These are phyloP conservation scores for Microdon myrmicae DNA, from an alignment of 2,888 invertebrate species.

Conservation along the genomic window DNA sequence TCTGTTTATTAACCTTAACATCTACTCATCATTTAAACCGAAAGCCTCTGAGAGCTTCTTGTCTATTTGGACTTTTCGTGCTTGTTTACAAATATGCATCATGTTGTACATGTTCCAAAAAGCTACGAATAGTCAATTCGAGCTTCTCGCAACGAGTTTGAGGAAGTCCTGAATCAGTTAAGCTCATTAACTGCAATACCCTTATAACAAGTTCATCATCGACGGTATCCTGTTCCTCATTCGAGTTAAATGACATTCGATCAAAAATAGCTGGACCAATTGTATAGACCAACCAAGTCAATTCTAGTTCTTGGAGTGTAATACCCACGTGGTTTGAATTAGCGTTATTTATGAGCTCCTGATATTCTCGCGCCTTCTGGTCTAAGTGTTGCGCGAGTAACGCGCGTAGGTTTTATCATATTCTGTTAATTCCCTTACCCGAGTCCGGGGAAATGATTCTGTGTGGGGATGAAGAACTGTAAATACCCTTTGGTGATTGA, in stretches of 20 bases:
- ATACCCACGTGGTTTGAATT: conserved; percentile 73
- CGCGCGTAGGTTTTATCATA: conserved; percentile 95
- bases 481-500: too few relatives aligned
- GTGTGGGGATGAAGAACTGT: too few relatives aligned
- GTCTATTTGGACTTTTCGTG: conserved; percentile 94
- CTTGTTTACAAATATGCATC: conserved; percentile 98
- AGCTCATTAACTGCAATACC: conserved; percentile 90
- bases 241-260: conserved; percentile 90
- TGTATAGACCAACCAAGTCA: conserved; percentile 98
- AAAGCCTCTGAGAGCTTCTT: conserved; percentile 89
- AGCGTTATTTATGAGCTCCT: conserved; percentile 74
- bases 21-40: conserved; percentile 92
- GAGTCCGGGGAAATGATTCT: too few relatives aligned
- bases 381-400: conserved; percentile 95
- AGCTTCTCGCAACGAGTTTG: conserved; percentile 93
- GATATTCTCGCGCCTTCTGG: conserved; percentile 87
- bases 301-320: conserved; percentile 81
- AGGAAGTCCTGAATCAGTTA: conserved; percentile 88
- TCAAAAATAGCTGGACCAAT: conserved; percentile 98
- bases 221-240: conserved; percentile 97
- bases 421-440: conserved; percentile 93
- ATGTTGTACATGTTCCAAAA: conserved; percentile 98
- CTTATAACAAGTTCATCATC: conserved; percentile 96
- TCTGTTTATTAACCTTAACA: conserved; percentile 93
- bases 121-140: conserved; percentile 94